Percentiles rank a stretch among this genome's conserved stretches.
Evolutionary conservation across 1,140 invertebrate species (phyloP).

Genomic region (Anadara kagoshimensis): DNA sequence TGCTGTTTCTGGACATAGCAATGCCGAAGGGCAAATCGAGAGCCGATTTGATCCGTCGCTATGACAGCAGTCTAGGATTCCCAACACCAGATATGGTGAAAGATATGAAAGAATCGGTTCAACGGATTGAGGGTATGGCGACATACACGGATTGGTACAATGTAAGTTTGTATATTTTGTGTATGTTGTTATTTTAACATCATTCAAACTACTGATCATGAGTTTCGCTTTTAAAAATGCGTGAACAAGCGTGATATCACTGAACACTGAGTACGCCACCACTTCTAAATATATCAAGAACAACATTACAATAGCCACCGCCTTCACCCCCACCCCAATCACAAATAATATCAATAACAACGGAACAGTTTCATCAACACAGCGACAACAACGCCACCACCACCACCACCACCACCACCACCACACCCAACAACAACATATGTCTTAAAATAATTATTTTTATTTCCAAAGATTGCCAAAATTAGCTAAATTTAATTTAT

Average conservation of each 20-base stretch:
- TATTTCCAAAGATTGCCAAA: too few species aligned
- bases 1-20: constrained; percentile 61
- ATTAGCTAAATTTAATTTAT: too few species aligned
- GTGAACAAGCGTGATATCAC: background rate
- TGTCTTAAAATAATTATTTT: too few species aligned
- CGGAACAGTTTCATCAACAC: too few species aligned
- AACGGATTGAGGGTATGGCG: constrained; percentile 50
- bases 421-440: too few species aligned
- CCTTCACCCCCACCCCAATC: background rate
- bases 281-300: background rate
- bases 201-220: background rate
- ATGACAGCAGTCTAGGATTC: constrained; percentile 61
- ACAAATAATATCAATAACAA: too few species aligned
- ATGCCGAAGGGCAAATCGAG: constrained; percentile 52
- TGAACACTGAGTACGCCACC: background rate
- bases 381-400: too few species aligned
- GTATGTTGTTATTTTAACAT: background rate
- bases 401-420: too few species aligned
- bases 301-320: background rate
- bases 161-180: constrained; percentile 25
- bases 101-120: constrained; percentile 51
- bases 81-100: constrained; percentile 57
- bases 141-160: constrained; percentile 58
- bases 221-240: background rate
- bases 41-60: constrained; percentile 51